Evolutionary conservation across 2,113 vertebrate species (phyloP).

Genomic region (Vidua macroura): DNA sequence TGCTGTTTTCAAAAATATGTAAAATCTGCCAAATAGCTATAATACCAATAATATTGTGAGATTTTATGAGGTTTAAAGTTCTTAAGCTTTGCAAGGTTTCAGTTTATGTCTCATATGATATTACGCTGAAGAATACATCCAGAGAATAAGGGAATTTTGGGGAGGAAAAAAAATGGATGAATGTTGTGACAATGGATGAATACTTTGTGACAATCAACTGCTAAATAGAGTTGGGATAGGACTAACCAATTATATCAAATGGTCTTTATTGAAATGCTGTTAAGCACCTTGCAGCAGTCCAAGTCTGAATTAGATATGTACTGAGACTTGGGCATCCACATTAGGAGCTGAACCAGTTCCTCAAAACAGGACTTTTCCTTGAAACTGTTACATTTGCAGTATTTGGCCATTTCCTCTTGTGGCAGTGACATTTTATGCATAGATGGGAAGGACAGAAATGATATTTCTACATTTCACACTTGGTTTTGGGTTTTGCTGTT

Average conservation of each 20-base stretch:
- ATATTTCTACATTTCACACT: background rate
- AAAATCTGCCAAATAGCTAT: conserved; percentile 19
- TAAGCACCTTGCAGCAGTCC: conserved; percentile 24
- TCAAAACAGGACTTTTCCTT: background rate
- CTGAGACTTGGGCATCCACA: background rate
- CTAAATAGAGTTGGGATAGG: background rate
- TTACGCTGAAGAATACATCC: conserved; percentile 4
- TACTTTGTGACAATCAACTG: background rate
- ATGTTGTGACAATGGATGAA: background rate
- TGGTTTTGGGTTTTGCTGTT: background rate
- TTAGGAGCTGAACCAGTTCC: background rate
- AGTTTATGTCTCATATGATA: background rate
- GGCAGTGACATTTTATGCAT: background rate
- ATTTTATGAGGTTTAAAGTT: conserved; percentile 31
- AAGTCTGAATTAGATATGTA: background rate
- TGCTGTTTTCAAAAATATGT: conserved; percentile 18
- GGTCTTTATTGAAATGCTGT: conserved; percentile 40
- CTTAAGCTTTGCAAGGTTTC: conserved; percentile 18
- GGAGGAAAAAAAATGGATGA: background rate
- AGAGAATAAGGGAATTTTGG: background rate
- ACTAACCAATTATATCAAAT: conserved; percentile 21
- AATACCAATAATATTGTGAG: background rate
- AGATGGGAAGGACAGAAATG: background rate
- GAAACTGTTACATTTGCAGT: background rate
- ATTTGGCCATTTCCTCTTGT: background rate